Percentiles rank a stretch among this genome's conserved stretches.
Conservation (phyloP, 2,113 vertebrate genomes). For the Oryctolagus cuniculus region DNA sequence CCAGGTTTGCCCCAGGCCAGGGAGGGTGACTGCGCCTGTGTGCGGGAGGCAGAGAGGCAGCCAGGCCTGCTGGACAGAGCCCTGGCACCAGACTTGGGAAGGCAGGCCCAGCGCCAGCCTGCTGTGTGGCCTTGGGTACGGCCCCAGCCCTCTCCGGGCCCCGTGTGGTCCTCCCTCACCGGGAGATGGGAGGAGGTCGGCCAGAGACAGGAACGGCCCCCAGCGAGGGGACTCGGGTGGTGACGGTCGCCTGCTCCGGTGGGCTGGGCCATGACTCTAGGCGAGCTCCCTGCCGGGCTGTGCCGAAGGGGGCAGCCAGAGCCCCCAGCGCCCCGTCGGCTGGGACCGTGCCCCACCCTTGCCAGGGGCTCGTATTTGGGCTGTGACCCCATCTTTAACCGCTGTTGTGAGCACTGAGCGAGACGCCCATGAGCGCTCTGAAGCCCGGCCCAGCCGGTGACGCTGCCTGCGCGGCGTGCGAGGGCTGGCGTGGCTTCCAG, state of each 20-base stretch:
- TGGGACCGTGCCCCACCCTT: fast-evolving
- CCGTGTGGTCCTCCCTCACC: neutral
- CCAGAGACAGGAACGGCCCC: neutral
- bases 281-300: neutral
- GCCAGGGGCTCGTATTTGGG: neutral
- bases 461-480: too few relatives aligned
- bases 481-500: neutral
- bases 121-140: neutral
- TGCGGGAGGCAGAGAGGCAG: too few relatives aligned
- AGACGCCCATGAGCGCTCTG: fast-evolving
- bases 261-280: neutral
- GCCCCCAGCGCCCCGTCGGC: neutral
- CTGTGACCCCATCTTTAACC: fast-evolving
- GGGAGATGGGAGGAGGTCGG: neutral
- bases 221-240: neutral
- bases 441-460: too few relatives aligned
- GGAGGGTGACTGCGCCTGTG: neutral
- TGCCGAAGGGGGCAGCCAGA: neutral
- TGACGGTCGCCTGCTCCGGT: neutral
- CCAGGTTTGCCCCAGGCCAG: neutral
- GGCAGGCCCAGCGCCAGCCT: neutral
- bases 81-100: too few relatives aligned
- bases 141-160: neutral
- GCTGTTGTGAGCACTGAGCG: neutral
- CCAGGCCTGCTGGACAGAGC: neutral